Percentiles rank a stretch among this genome's conserved stretches.
Evolutionary conservation across 2,113 vertebrate genomes (phyloP).

Genomic region (Heloderma charlesbogerti): DNA sequence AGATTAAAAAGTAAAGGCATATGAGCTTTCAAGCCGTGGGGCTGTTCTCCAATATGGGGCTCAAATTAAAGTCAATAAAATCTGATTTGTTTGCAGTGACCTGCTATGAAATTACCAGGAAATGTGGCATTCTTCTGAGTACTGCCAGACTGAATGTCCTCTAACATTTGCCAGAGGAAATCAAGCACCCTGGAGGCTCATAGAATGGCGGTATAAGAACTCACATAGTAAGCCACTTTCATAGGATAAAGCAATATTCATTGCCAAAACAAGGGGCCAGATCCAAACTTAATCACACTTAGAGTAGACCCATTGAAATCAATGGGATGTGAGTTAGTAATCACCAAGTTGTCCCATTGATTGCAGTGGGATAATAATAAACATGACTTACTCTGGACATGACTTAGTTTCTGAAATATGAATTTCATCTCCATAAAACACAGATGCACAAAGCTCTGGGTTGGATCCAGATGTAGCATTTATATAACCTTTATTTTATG

Average conservation of each 20-base stretch:
- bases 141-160: neutral
- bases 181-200: neutral
- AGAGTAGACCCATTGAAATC: too few species aligned
- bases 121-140: neutral
- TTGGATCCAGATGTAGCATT: too few species aligned
- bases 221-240: neutral
- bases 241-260: neutral
- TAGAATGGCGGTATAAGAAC: neutral
- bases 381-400: too few species aligned
- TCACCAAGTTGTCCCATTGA: too few species aligned
- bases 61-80: conserved; percentile 8
- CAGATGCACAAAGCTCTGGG: too few species aligned
- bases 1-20: conserved; percentile 1
- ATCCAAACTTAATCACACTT: neutral
- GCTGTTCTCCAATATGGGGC: neutral
- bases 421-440: too few species aligned
- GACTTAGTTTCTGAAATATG: too few species aligned
- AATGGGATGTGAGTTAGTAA: too few species aligned
- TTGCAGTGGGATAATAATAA: too few species aligned
- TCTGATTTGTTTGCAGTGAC: conserved; percentile 21
- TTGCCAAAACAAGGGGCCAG: neutral
- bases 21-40: neutral
- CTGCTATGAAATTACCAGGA: conserved; percentile 11
- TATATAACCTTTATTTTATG: too few species aligned
- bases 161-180: conserved; percentile 15